Base-by-base conservation (phyloP, 2,113 vertebrate species). In the Nibea albiflora region DNA sequence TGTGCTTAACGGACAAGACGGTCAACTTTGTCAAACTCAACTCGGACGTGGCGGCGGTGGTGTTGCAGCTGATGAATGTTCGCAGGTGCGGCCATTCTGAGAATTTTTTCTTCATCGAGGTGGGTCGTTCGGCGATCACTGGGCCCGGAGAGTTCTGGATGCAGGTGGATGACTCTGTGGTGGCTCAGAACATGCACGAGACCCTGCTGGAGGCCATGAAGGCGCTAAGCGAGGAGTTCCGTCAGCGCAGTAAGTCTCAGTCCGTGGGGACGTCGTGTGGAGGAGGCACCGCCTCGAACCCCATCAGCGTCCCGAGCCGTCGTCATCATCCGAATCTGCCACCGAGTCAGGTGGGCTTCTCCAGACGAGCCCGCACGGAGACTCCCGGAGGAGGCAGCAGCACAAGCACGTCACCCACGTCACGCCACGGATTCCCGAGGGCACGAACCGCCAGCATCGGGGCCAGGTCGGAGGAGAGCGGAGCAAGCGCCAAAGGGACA, bases 21-120 rank as follows among this genome's bases (percentile, higher is more conserved):
- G 94, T 96, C 71, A 95, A 94, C 91, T 95, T 97, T 71, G 92
- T 96, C 69, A 94, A 94, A 76, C 93, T 96, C 17, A 95, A 96
- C 85, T 95, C 95, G 0, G 96, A 95, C 1, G 93, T 92, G 78
- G 94, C 95, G 0, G 89, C 95, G 8, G 95, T 96, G 73, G 95
- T 95, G 64, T 90, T 96, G 64, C 96, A 96, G 90, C 91, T 96
- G 80, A 96, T 96, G 94, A 97, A 96, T 70, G 94, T 96, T 6
- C 94, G 95, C 31, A 92, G 94, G 60, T 97, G 96, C 4, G 95
- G 96, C 24, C 96, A 96, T 69, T 95, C 96, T 0, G 96, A 96
- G 84, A 95, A 96, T 52, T 96, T 95, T 73, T 97, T 97, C 89
- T 97, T 97, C 84, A 96, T 96, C 35, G 96, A 97, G 85, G 96